These are phyloP conservation scores for Drosophila parthenogenetica DNA, from an alignment of 2,888 invertebrate genomes.

Conservation along the genomic window DNA sequence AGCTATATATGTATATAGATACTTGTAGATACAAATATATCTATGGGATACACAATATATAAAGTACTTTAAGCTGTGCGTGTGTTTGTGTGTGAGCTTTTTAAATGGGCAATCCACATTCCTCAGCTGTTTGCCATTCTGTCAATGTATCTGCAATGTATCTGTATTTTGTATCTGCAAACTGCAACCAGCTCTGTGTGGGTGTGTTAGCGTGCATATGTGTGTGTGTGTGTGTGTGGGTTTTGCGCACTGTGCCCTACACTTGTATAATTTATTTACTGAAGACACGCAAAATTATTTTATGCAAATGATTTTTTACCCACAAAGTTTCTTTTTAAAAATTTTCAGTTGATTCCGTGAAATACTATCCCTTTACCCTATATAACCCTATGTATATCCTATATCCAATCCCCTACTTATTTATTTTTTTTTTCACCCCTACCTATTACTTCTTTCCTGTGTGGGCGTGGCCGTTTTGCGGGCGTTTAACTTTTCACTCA, in stretches of 20 bases:
- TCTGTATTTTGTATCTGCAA: slow-evolving; percentile 29
- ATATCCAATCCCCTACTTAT: not conserved
- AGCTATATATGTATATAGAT: not conserved
- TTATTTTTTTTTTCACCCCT: not conserved
- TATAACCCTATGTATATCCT: not conserved
- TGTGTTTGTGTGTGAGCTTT: not conserved
- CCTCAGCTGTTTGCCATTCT: slow-evolving; percentile 22
- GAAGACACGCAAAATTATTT: slow-evolving; percentile 80
- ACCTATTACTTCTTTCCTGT: slow-evolving; percentile 16
- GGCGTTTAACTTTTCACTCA: slow-evolving; percentile 71
- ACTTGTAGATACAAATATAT: slow-evolving; percentile 30
- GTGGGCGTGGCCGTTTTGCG: slow-evolving; percentile 66
- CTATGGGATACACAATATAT: slow-evolving; percentile 22
- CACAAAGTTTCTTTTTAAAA: slow-evolving; percentile 50
- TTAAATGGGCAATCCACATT: slow-evolving; percentile 21
- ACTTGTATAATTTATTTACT: slow-evolving; percentile 77
- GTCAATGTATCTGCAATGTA: slow-evolving; percentile 16
- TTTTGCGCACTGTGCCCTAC: slow-evolving; percentile 49
- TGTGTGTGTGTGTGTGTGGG: slow-evolving; percentile 26
- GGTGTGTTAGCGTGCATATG: slow-evolving; percentile 9
- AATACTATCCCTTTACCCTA: slow-evolving; percentile 1
- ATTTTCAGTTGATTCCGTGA: slow-evolving; percentile 68
- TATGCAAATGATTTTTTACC: slow-evolving; percentile 75
- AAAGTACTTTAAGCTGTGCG: slow-evolving; percentile 1
- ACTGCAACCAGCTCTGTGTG: slow-evolving; percentile 21